Percentiles rank a stretch among this genome's conserved stretches.
Evolutionary conservation across 2,888 invertebrate genomes (phyloP).

Genomic region (Lycocerus yunnanus): DNA sequence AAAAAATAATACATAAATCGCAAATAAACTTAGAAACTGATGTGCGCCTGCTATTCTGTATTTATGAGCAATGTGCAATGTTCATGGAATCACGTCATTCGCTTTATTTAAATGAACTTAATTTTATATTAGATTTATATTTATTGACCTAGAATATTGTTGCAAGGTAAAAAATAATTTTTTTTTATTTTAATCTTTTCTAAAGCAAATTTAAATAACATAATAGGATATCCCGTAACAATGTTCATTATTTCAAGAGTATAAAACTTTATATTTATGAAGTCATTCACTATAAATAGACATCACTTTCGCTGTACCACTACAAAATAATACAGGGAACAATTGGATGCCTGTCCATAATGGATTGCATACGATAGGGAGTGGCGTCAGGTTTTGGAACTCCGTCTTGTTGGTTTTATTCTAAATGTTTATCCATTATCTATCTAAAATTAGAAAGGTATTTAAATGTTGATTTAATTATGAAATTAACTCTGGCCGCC

Average conservation of each 20-base stretch:
- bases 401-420: not conserved
- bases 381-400: not conserved
- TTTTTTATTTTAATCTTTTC: not conserved
- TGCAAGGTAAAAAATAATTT: not conserved
- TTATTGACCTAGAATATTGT: not conserved
- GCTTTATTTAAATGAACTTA: not conserved
- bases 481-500: not conserved
- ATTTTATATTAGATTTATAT: not conserved
- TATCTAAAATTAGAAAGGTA: not conserved
- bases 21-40: not conserved
- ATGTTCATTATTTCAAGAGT: not conserved
- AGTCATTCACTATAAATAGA: not conserved
- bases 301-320: slow-evolving; percentile 32
- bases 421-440: not conserved
- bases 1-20: no score
- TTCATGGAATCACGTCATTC: not conserved
- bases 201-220: not conserved
- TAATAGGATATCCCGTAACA: not conserved
- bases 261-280: not conserved
- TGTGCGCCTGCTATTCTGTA: not conserved
- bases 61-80: not conserved
- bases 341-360: slow-evolving; percentile 6
- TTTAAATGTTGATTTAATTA: not conserved
- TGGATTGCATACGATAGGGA: slow-evolving; percentile 10
- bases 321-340: slow-evolving; percentile 13